Evolutionary conservation across 2,113 vertebrate genomes (phyloP).

Genomic region (Brienomyrus brachyistius): DNA sequence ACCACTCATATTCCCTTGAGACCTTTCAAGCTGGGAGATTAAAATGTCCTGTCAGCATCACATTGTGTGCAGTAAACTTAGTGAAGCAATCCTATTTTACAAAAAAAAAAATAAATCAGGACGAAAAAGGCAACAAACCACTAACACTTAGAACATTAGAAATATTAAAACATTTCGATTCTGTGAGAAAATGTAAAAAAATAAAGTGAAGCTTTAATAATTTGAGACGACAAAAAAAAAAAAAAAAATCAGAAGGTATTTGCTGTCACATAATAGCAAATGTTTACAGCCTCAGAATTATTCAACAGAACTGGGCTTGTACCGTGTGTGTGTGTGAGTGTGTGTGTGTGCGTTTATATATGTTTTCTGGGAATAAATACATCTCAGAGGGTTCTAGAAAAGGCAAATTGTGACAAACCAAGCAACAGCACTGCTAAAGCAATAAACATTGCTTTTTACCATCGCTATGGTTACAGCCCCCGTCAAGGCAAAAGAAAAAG

Average conservation of each 20-base stretch:
- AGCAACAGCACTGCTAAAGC: neutral
- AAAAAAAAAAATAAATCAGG: neutral
- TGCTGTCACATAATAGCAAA: neutral
- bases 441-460: conserved; percentile 31
- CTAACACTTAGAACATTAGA: conserved; percentile 24
- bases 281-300: neutral
- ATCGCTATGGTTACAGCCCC: conserved; percentile 11
- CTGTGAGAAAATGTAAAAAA: conserved; percentile 18
- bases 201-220: conserved; percentile 21
- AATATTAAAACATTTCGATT: conserved; percentile 12
- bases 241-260: conserved; percentile 6
- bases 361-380: conserved; percentile 35
- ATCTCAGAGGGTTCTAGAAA: conserved; percentile 48
- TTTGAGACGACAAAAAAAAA: conserved; percentile 13
- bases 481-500: conserved; percentile 42
- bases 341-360: conserved; percentile 35
- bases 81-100: conserved; percentile 50
- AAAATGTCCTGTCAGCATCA: conserved; percentile 41
- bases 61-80: conserved; percentile 38
- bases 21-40: conserved; percentile 52
- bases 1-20: conserved; percentile 38
- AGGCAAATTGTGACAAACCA: conserved; percentile 56
- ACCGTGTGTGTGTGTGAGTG: neutral
- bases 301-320: neutral
- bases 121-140: conserved; percentile 32